Evolutionary conservation across 2,888 invertebrate genomes (phyloP).

Genomic region (Stenotaenia linearis): DNA sequence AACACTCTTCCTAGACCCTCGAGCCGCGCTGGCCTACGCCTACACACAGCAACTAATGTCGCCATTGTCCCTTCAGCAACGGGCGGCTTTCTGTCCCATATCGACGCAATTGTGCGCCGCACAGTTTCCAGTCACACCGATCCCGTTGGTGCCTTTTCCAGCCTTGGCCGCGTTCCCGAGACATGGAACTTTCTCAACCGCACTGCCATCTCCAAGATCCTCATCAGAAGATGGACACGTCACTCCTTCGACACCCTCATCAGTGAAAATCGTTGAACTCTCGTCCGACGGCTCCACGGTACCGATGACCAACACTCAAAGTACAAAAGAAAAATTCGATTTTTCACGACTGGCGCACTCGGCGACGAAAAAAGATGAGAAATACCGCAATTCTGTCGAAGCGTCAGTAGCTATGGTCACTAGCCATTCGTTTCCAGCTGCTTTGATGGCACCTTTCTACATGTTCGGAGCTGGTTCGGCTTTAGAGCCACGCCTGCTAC

Average conservation of each 20-base stretch:
- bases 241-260: not conserved
- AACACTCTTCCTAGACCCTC: conserved; percentile 15
- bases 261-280: conserved; percentile 27
- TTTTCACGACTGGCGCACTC: conserved; percentile 41
- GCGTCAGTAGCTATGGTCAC: conserved; percentile 31
- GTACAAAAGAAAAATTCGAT: conserved; percentile 39
- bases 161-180: not conserved
- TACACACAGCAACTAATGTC: conserved; percentile 29
- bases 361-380: conserved; percentile 36
- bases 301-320: not conserved
- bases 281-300: not conserved
- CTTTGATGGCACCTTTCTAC: conserved; percentile 32
- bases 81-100: not conserved
- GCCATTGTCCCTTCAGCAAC: conserved; percentile 13
- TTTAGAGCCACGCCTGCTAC: conserved; percentile 21
- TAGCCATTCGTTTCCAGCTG: conserved; percentile 33
- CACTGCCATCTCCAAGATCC: not conserved
- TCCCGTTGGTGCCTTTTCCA: conserved; percentile 28
- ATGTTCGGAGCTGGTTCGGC: conserved; percentile 27
- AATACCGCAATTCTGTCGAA: not conserved
- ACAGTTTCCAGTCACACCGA: conserved; percentile 29
- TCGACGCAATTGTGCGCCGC: conserved; percentile 8
- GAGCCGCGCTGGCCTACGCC: conserved; percentile 30
- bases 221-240: not conserved
- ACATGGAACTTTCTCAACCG: not conserved